phyloP scores from a whole-genome alignment of 2,888 invertebrate species.

The Globia sparganii region DNA sequence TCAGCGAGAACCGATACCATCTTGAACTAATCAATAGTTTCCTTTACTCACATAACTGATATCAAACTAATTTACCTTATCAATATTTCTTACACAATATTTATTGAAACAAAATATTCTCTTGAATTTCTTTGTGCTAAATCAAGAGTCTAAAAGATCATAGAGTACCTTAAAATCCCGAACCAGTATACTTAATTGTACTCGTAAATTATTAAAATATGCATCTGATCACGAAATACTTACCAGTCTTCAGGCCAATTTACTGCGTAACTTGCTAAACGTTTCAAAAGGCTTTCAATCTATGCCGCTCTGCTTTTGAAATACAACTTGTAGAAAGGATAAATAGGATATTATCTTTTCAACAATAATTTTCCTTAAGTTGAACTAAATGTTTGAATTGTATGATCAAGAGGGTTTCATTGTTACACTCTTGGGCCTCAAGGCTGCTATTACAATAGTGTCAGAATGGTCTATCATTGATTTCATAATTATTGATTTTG shows the following conservation, averaged over 20 bases:
- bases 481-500: too few species aligned
- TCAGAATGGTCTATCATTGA: too few species aligned
- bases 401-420: background rate
- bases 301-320: background rate
- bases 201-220: slow-evolving; percentile 38
- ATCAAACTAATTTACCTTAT: slow-evolving; percentile 13
- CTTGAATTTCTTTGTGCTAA: background rate
- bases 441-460: too few species aligned
- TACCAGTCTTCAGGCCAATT: background rate
- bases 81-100: slow-evolving; percentile 2
- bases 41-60: slow-evolving; percentile 10
- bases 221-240: background rate
- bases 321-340: slow-evolving; percentile 15
- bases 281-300: slow-evolving; percentile 22
- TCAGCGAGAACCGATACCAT: slow-evolving; percentile 28
- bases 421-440: too few species aligned
- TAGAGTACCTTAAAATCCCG: background rate
- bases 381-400: background rate
- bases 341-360: background rate
- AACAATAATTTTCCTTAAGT: slow-evolving; percentile 4
- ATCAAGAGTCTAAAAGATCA: background rate
- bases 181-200: slow-evolving; percentile 17
- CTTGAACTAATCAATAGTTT: slow-evolving; percentile 30
- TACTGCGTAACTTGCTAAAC: slow-evolving; percentile 5
- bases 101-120: background rate